These are phyloP conservation scores for Tetraneura akinire DNA, from an alignment of 1,140 invertebrate genomes.

Conservation along the genomic window DNA sequence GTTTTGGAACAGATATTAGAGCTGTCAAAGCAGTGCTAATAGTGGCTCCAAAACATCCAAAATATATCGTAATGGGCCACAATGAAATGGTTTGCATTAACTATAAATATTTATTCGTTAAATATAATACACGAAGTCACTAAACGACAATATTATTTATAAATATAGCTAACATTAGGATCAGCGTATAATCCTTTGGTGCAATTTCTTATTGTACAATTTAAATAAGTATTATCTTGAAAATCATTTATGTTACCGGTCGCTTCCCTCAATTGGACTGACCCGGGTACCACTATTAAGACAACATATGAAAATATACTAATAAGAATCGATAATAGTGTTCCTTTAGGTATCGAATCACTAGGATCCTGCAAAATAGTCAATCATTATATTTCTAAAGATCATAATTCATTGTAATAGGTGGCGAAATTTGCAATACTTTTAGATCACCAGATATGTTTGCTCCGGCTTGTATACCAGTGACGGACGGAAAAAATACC, in stretches of 20 bases:
- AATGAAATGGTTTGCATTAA: conserved; percentile 88
- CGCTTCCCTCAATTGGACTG: conserved; percentile 78
- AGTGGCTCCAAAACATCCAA: conserved; percentile 95
- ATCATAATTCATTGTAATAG: neutral
- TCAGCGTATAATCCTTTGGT: conserved; percentile 4
- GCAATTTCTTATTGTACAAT: conserved; percentile 11
- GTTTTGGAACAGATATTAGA: conserved; percentile 86
- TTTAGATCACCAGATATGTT: conserved; percentile 97
- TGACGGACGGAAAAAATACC: conserved; percentile 95
- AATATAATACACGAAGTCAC: no score
- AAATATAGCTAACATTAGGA: neutral
- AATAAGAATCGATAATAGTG: conserved; percentile 76
- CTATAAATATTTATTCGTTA: no score
- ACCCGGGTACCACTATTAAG: conserved; percentile 81
- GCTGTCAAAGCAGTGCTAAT: conserved; percentile 94
- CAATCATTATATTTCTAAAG: neutral
- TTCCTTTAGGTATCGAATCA: conserved; percentile 68
- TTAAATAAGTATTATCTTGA: neutral
- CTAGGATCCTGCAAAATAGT: conserved; percentile 5
- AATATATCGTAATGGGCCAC: conserved; percentile 88
- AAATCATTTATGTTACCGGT: conserved; percentile 68
- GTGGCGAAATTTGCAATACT: conserved; percentile 59
- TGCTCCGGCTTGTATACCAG: conserved; percentile 95
- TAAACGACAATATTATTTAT: neutral
- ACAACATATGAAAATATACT: conserved; percentile 77